Percentiles rank a stretch among this genome's conserved stretches.
Conservation (phyloP, 2,113 vertebrate species). For the Synodontis membranacea region DNA sequence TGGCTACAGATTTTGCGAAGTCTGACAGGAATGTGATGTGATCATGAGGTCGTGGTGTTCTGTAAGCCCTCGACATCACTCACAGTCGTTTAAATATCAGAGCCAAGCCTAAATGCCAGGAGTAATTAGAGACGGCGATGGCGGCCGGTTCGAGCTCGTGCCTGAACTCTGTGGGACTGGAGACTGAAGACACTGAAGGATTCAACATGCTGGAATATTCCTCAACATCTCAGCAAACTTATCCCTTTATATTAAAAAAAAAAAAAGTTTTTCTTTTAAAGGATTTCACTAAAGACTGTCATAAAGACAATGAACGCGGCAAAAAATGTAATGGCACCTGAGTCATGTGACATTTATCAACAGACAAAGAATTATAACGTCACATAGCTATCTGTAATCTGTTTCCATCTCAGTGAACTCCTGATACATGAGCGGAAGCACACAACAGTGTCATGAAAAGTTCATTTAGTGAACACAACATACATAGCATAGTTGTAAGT, state of each 20-base stretch:
- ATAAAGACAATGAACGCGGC: neutral
- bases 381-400: neutral
- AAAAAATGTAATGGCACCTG: neutral
- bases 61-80: conserved; percentile 46
- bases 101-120: conserved; percentile 54
- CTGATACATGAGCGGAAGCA: neutral
- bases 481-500: neutral
- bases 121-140: conserved; percentile 54
- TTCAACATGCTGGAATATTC: neutral
- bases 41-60: conserved; percentile 49
- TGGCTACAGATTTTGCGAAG: conserved; percentile 11
- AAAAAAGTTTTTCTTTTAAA: neutral
- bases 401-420: neutral
- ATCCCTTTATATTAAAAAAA: conserved; percentile 14
- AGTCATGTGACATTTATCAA: neutral
- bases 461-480: neutral
- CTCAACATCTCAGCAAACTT: conserved; percentile 43
- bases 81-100: conserved; percentile 57
- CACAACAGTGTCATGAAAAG: neutral
- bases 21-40: conserved; percentile 43
- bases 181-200: neutral
- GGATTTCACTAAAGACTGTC: neutral
- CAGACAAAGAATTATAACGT: neutral
- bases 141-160: conserved; percentile 29
- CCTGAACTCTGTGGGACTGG: conserved; percentile 32